phyloP scores from a whole-genome alignment of 2,797 vertebrate genomes.

The Siniperca undulata region DNA sequence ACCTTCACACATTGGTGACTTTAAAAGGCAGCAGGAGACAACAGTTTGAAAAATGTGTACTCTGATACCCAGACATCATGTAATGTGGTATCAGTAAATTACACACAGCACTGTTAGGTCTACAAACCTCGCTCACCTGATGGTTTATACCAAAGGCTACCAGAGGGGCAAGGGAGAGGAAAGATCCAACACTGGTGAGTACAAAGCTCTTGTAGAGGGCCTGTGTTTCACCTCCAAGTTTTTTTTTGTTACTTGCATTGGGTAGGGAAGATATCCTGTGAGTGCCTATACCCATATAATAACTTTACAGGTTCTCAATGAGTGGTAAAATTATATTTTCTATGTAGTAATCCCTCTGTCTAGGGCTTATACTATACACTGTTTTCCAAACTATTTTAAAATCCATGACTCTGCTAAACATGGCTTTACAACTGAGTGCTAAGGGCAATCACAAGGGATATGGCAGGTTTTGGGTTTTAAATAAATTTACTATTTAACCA shows the following conservation, averaged over 20 bases:
- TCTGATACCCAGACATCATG: constrained; percentile 36
- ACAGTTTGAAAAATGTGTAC: constrained; percentile 34
- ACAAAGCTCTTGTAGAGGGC: background rate
- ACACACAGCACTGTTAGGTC: background rate
- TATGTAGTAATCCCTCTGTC: background rate
- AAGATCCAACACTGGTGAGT: background rate
- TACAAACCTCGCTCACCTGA: constrained; percentile 25
- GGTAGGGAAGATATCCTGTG: background rate
- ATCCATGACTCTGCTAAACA: background rate
- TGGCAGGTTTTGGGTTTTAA: background rate
- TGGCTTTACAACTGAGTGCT: background rate
- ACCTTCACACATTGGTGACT: constrained; percentile 48
- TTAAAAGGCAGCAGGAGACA: constrained; percentile 50
- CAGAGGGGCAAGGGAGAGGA: background rate
- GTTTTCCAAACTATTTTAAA: background rate
- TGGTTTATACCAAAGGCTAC: constrained; percentile 15
- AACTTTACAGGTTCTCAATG: background rate
- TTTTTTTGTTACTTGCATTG: background rate
- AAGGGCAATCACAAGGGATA: background rate
- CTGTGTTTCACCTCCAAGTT: constrained; percentile 12
- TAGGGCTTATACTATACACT: background rate
- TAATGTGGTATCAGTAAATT: constrained; percentile 35
- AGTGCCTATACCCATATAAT: background rate
- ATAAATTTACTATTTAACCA: background rate
- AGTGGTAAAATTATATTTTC: background rate